A percentile compares a stretch with the other conserved stretches of the same genome.
phyloP scores from a whole-genome alignment of 1,140 invertebrate genomes.

The Apis laboriosa region DNA sequence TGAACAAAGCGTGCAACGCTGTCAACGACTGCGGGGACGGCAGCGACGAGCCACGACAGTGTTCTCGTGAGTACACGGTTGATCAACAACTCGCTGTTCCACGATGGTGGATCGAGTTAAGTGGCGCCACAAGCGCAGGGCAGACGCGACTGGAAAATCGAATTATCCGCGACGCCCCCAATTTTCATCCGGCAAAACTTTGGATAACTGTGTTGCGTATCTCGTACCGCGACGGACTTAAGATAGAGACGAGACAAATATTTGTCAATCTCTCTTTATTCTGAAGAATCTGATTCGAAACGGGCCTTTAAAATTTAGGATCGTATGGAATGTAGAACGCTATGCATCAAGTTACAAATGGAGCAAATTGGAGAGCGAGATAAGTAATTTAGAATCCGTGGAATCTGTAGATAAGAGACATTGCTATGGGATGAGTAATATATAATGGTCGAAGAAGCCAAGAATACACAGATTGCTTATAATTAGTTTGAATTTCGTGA shows the following conservation, averaged over 20 bases:
- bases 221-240: neutral
- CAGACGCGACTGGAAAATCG: neutral
- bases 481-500: no score
- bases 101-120: neutral
- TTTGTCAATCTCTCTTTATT: no score
- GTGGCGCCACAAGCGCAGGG: neutral
- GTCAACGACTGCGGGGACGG: constrained; percentile 92
- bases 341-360: no score
- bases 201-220: neutral
- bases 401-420: no score
- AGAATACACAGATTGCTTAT: no score
- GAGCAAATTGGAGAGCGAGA: no score
- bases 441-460: no score
- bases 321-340: no score
- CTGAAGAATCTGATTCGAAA: no score
- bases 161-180: neutral
- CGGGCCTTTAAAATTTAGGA: no score
- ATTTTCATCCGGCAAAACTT: constrained; percentile 8
- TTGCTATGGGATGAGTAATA: no score
- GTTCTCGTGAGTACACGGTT: constrained; percentile 88
- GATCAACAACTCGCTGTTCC: neutral
- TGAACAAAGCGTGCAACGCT: constrained; percentile 91
- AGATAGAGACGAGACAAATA: neutral
- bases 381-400: no score
- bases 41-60: constrained; percentile 91